Evolutionary conservation across 1,140 invertebrate species (phyloP).

Genomic region (Berghia stephanieae): DNA sequence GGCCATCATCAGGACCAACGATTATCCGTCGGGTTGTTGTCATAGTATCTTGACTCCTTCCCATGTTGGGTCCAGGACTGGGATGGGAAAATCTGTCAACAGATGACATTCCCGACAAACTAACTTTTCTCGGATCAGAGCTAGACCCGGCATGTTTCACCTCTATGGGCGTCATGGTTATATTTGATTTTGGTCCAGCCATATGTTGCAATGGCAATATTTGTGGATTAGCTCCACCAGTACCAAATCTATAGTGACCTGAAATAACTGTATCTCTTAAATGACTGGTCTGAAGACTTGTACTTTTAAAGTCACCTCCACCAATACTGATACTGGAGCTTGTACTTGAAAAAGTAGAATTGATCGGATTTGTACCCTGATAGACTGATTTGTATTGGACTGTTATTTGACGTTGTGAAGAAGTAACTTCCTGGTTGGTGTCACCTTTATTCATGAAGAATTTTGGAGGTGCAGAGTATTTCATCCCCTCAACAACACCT

Average conservation of each 20-base stretch:
- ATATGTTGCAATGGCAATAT: constrained; percentile 68
- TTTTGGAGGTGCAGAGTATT: too few relatives aligned
- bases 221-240: constrained; percentile 61
- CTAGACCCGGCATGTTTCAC: constrained; percentile 66
- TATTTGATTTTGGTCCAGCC: constrained; percentile 66
- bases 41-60: too few relatives aligned
- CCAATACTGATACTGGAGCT: constrained; percentile 72
- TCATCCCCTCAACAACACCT: too few relatives aligned
- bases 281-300: constrained; percentile 72
- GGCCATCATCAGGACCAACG: too few relatives aligned
- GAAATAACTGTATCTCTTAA: too few relatives aligned
- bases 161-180: constrained; percentile 69
- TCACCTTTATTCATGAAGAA: too few relatives aligned
- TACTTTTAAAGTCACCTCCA: constrained; percentile 71
- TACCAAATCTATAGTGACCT: too few relatives aligned
- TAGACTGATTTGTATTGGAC: too few relatives aligned
- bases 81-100: constrained; percentile 22
- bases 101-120: constrained; percentile 39
- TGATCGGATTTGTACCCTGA: too few relatives aligned
- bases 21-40: too few relatives aligned
- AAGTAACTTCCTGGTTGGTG: too few relatives aligned
- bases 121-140: constrained; percentile 67
- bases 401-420: too few relatives aligned
- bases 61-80: constrained; percentile 36
- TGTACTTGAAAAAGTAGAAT: constrained; percentile 69